Conservation (phyloP, 1,140 invertebrate species). For the Mizuhopecten yessoensis region DNA sequence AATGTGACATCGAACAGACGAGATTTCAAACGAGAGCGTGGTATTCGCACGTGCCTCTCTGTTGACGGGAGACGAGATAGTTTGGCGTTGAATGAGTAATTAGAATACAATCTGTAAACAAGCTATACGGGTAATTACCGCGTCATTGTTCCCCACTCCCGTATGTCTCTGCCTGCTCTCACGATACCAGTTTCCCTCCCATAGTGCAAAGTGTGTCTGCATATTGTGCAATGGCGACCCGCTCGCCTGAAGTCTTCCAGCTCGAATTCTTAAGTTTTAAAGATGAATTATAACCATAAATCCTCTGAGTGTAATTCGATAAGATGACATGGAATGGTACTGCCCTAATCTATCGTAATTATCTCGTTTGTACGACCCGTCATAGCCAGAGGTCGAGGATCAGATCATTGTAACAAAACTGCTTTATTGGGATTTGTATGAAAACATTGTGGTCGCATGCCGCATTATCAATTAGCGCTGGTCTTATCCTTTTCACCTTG, state of each 20-base stretch:
- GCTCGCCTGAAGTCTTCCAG: slow-evolving; percentile 10
- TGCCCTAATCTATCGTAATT: background rate
- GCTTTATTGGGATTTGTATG: slow-evolving; percentile 15
- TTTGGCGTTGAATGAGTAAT: background rate
- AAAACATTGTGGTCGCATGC: background rate
- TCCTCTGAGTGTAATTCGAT: background rate
- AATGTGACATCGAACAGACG: background rate
- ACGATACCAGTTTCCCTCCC: background rate
- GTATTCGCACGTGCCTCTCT: background rate
- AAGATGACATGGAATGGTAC: background rate
- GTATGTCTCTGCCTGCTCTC: background rate
- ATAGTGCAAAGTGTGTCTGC: background rate
- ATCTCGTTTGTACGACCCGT: background rate
- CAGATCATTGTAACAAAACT: background rate
- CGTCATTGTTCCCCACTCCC: background rate
- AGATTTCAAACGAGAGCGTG: slow-evolving; percentile 37
- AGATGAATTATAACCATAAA: slow-evolving; percentile 39
- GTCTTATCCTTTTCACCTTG: no score
- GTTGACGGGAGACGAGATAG: background rate
- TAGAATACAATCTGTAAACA: background rate
- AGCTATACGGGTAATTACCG: slow-evolving; percentile 2
- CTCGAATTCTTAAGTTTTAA: background rate
- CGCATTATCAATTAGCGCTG: no score
- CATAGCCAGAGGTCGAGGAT: background rate
- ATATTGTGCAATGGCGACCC: slow-evolving; percentile 29